These are phyloP conservation scores for Sebastes matsubarae DNA, from an alignment of 2,797 vertebrate genomes.

Conservation along the genomic window DNA sequence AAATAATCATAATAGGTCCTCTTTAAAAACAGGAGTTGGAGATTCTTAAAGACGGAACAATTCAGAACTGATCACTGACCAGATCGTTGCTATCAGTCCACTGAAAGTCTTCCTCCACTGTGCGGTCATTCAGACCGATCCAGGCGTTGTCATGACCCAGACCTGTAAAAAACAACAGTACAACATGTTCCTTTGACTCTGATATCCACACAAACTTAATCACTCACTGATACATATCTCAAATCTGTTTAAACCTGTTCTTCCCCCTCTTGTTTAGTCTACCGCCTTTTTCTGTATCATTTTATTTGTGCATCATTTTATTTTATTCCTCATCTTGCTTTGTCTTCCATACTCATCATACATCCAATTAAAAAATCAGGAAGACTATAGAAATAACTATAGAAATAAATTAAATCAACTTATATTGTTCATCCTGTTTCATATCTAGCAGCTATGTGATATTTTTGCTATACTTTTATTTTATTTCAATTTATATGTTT, in stretches of 20 bases:
- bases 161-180: constrained; percentile 72
- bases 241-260: neutral
- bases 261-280: neutral
- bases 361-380: neutral
- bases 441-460: neutral
- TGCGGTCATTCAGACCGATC: constrained; percentile 95
- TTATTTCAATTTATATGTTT: neutral
- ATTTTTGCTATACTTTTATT: neutral
- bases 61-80: constrained; percentile 78
- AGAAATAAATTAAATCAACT: neutral
- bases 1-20: no score
- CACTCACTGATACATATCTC: neutral
- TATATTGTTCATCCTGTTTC: neutral
- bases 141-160: constrained; percentile 94
- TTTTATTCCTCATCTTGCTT: neutral
- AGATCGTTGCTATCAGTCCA: constrained; percentile 92
- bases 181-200: neutral
- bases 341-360: neutral
- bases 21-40: neutral
- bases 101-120: constrained; percentile 96
- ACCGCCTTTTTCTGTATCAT: neutral
- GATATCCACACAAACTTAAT: neutral
- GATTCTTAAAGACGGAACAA: neutral
- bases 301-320: neutral
- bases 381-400: neutral